Percentiles rank a stretch among this genome's conserved stretches.
Evolutionary conservation across 2,113 vertebrate genomes (phyloP).

Genomic region (Ailuropoda melanoleuca): DNA sequence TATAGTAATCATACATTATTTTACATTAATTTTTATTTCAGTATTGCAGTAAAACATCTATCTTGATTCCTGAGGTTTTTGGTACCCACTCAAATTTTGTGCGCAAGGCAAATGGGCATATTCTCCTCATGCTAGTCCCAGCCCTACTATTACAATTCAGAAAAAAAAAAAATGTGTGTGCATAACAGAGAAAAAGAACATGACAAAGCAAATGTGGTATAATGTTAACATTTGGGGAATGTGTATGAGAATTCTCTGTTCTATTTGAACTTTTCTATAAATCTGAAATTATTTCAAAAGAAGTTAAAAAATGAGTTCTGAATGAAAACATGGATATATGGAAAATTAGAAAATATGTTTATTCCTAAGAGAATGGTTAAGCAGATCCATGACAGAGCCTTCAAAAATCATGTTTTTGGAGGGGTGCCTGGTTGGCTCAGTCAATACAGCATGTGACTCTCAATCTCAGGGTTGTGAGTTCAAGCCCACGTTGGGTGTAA

Average conservation of each 20-base stretch:
- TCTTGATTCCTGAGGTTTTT: background rate
- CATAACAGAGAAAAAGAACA: background rate
- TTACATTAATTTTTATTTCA: background rate
- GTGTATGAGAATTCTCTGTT: background rate
- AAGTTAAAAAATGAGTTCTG: background rate
- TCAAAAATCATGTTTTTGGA: background rate
- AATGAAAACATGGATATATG: background rate
- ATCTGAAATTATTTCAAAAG: background rate
- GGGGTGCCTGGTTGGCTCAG: background rate
- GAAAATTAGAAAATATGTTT: background rate
- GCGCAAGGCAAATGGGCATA: background rate
- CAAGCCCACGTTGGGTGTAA: background rate
- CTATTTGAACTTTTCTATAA: background rate
- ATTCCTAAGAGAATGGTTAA: background rate
- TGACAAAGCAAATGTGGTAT: background rate
- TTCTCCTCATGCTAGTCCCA: background rate
- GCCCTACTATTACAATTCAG: background rate
- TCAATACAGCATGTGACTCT: background rate
- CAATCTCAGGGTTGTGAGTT: background rate
- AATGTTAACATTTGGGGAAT: background rate
- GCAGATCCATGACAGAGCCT: background rate
- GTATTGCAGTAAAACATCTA: background rate
- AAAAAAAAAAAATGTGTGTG: background rate
- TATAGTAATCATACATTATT: background rate
- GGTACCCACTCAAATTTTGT: background rate